These are phyloP conservation scores for Hydrotaea diabolus DNA, from an alignment of 2,888 invertebrate species.

Conservation along the genomic window DNA sequence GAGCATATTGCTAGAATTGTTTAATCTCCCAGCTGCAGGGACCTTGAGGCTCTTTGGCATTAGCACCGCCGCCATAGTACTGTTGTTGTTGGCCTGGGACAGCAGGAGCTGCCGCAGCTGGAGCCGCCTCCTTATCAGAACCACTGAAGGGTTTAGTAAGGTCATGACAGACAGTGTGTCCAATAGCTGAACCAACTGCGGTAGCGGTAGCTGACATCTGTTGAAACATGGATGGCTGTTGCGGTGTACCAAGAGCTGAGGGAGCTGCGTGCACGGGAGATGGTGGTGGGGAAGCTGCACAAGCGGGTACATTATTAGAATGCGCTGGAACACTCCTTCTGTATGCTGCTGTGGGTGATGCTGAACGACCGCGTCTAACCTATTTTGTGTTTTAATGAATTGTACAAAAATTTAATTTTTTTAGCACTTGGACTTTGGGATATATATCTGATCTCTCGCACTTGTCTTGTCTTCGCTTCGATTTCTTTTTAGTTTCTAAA, in stretches of 20 bases:
- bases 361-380: slow-evolving; percentile 89
- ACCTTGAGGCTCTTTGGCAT: slow-evolving; percentile 84
- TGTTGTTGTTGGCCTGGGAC: slow-evolving; percentile 80
- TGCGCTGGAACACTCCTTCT: slow-evolving; percentile 81
- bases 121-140: slow-evolving; percentile 80
- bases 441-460: not conserved
- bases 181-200: slow-evolving; percentile 97
- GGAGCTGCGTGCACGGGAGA: slow-evolving; percentile 83
- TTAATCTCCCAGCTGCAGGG: slow-evolving; percentile 97
- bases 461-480: too few relatives aligned
- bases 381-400: slow-evolving; percentile 80
- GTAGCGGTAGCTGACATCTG: slow-evolving; percentile 99
- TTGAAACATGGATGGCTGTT: slow-evolving; percentile 93
- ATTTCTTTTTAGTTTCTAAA: slow-evolving; percentile 44
- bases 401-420: slow-evolving; percentile 7
- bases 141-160: slow-evolving; percentile 90
- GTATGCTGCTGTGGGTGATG: slow-evolving; percentile 85
- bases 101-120: slow-evolving; percentile 81
- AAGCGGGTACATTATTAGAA: slow-evolving; percentile 75
- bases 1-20: slow-evolving; percentile 97
- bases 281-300: slow-evolving; percentile 82
- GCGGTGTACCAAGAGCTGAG: slow-evolving; percentile 82
- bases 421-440: not conserved
- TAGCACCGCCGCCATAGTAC: slow-evolving; percentile 66
- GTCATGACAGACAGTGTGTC: slow-evolving; percentile 95